A percentile compares a stretch with the other conserved stretches of the same genome.
Conservation (phyloP, 2,113 vertebrate genomes). For the Otus sunia region DNA sequence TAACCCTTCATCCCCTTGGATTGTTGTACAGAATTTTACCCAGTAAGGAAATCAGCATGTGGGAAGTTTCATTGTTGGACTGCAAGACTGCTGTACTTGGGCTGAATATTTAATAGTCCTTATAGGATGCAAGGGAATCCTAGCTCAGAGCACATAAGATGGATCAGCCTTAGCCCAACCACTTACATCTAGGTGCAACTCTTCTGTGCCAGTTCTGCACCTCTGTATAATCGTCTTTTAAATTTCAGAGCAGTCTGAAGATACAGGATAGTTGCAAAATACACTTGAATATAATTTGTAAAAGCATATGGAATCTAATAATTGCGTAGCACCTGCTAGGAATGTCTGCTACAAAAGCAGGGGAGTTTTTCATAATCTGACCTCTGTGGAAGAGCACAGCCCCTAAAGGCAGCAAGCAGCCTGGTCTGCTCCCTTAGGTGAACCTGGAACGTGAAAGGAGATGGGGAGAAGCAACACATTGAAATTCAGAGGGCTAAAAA, state of each 20-base stretch:
- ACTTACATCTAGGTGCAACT: neutral
- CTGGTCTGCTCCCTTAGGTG: neutral
- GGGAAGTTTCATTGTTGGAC: neutral
- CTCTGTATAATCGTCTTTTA: neutral
- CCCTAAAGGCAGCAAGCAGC: neutral
- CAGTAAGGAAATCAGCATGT: rapidly evolving
- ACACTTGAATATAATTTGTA: neutral
- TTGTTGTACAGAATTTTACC: neutral
- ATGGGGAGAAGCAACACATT: neutral
- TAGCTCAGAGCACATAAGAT: neutral
- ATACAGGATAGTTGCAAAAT: neutral
- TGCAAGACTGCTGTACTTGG: neutral
- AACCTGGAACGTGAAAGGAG: neutral
- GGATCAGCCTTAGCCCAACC: neutral
- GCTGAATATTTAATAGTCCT: neutral
- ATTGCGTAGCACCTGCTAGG: neutral
- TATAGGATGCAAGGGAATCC: neutral
- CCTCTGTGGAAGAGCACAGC: neutral
- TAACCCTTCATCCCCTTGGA: neutral
- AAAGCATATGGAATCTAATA: neutral
- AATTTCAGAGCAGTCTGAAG: neutral
- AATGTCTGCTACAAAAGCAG: neutral
- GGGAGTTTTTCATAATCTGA: neutral
- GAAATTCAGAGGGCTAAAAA: neutral
- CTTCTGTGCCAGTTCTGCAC: neutral